Evolutionary conservation across 2,113 vertebrate species (phyloP), one percentile per base, ranked within the genome.

Genomic region (Puma concolor): DNA sequence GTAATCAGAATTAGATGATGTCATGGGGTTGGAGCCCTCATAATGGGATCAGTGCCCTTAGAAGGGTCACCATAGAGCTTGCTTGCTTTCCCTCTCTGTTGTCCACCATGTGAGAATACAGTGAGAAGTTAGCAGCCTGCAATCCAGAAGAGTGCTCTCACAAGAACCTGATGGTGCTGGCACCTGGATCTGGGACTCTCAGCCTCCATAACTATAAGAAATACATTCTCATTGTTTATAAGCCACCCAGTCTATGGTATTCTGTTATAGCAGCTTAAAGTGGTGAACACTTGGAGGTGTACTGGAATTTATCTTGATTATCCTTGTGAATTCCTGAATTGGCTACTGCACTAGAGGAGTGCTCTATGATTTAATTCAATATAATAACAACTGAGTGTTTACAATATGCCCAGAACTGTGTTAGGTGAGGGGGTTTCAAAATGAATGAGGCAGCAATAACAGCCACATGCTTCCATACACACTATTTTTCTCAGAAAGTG

Each of bases 401-500:
- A 89, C 63, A 89, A 38, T 77, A 82, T 79, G 60, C 38, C 36
- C 21, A 76, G 66, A 95, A 79, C 79, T 79, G 12, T 36, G 72
- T 52, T 50, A 86, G 77, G 89, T 84, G 16, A 44, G 50, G 5
- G 19, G 12, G 57, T 90, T 88, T 94, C 31, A 23, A 44, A 76
- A 93, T 91, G 44, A 95, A 86, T 91, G 88, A 93, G 84, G 88
- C 21, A 82, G 92, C 29, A 89, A 33, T 71, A 91, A 85, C 15
- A 86, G 14, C 66, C 54, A 52, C 54, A 67, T 69, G 64, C 38
- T 86, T 86, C 57, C 66, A 48, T 23, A 29, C 3, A 57, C 38
- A 63, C 6, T 74, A 10, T 87, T 95, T 97, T 96, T 74, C 93
- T 87, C 81, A 81, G 81, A 97, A 93, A 96, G 82, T 2, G 7